A percentile compares a stretch with the other conserved stretches of the same genome.
Evolutionary conservation across 2,113 vertebrate species (phyloP).

Genomic region (Ochotona curzoniae): DNA sequence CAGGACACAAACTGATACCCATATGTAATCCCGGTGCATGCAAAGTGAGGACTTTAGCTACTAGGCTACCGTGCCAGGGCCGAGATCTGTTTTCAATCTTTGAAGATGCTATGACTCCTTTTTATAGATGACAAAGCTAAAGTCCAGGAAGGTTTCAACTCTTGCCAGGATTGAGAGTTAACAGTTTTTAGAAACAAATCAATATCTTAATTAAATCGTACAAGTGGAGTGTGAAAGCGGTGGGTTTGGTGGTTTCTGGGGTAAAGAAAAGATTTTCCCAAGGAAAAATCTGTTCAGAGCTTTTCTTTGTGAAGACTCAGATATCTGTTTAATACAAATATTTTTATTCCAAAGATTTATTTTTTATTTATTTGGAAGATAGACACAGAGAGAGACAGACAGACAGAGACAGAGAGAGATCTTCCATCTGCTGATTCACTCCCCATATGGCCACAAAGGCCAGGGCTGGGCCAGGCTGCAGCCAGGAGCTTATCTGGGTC

Average conservation of each 20-base stretch:
- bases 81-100: not conserved
- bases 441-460: too few relatives aligned
- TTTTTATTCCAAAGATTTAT: too few relatives aligned
- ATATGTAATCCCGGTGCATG: too few relatives aligned
- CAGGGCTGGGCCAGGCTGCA: too few relatives aligned
- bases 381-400: too few relatives aligned
- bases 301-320: not conserved
- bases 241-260: not conserved
- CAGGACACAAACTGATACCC: too few relatives aligned
- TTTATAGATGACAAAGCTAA: not conserved
- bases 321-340: not conserved
- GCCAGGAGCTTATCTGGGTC: too few relatives aligned
- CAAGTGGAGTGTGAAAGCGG: conserved; percentile 22
- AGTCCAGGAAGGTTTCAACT: not conserved
- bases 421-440: too few relatives aligned
- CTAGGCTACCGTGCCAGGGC: too few relatives aligned
- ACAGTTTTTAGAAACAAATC: conserved; percentile 28
- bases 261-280: not conserved
- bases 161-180: not conserved
- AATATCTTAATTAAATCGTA: not conserved
- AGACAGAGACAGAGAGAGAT: too few relatives aligned
- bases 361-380: too few relatives aligned
- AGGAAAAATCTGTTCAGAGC: not conserved
- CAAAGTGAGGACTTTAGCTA: too few relatives aligned
- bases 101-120: not conserved